Conservation (phyloP, 1,140 invertebrate genomes). For the Halictus rubicundus region DNA sequence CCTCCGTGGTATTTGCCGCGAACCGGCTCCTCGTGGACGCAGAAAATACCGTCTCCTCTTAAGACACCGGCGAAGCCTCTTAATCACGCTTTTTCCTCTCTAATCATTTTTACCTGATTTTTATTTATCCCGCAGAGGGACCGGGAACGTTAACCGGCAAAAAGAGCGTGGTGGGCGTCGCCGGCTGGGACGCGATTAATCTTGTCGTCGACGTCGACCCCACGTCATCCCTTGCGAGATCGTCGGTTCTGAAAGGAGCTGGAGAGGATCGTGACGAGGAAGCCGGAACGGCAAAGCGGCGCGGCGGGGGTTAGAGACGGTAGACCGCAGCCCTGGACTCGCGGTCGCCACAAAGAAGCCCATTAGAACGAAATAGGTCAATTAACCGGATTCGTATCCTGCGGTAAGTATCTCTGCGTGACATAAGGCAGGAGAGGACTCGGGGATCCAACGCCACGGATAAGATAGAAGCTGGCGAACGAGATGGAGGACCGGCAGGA, state of each 20-base stretch:
- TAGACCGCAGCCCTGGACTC: neutral
- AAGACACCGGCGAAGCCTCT: neutral
- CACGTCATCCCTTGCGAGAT: neutral
- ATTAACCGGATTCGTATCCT: slow-evolving; percentile 44
- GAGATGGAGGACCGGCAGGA: slow-evolving; percentile 43
- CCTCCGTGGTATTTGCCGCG: neutral
- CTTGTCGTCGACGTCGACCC: neutral
- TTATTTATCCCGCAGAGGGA: neutral
- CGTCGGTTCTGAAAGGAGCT: neutral
- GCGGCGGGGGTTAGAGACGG: neutral
- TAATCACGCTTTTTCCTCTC: slow-evolving; percentile 5
- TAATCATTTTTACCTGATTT: slow-evolving; percentile 13
- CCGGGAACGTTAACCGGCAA: neutral
- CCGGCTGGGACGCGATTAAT: slow-evolving; percentile 18
- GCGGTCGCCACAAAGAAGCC: slow-evolving; percentile 6
- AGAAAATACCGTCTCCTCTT: neutral
- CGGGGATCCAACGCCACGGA: neutral
- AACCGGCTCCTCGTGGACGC: neutral
- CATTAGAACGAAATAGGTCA: slow-evolving; percentile 40
- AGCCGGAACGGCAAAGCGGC: too few species aligned
- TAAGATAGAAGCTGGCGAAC: slow-evolving; percentile 13
- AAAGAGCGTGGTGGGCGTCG: neutral
- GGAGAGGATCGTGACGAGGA: neutral
- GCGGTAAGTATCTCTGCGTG: slow-evolving; percentile 31
- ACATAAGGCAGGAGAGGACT: slow-evolving; percentile 1